Base-by-base conservation (phyloP, 37 sponge, comb jelly and placozoan species). In the Chondrosia reniformis region DNA sequence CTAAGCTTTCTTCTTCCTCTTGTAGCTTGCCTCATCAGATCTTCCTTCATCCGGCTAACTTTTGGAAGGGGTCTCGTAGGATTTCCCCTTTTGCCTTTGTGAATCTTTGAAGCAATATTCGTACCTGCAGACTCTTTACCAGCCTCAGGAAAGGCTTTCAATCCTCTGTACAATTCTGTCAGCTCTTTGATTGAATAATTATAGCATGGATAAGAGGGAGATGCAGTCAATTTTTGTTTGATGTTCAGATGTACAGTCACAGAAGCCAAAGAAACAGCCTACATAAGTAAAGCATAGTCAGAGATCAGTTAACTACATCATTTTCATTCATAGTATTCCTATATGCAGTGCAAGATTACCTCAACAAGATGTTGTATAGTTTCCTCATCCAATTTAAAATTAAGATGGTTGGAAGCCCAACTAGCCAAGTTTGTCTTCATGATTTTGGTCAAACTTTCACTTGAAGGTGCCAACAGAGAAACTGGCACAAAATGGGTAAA, bases 401-500 rank as follows among this genome's bases (percentile, higher is more conserved):
- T n/a, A n/a, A n/a, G n/a, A n/a, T n/a, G n/a, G n/a, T n/a, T n/a
- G n/a, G n/a, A n/a, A n/a, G n/a, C n/a, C 72, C 72, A 69, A 31
- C 42, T 19, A 6, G 72, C 39, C 41, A 40, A 21, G 17, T 25
- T 69, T 19, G 72, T 0, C 25, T 39, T 69, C 2, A 69, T 43
- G 24, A 69, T 69, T 21, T 21, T 69, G 72, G 72, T 43, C 72
- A 69, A 41, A 40, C 72, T 69, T 44, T 69, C 37, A 69, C 42
- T 69, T 39, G 72, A 69, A 24, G 42, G 24, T 25, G 39, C 41
- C 4, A 44, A 44, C 39, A 69, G 31, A 41, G 22, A 44, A 69
- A 69, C 72, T 1, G 67, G 76, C 31, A 58, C 76, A 66, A 85
- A 74, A 7, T 24, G n/a, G 7, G 74, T 49, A 3, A 72, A 32